Base-by-base conservation (phyloP, 2,888 invertebrate species). In the Erynnis tages region DNA sequence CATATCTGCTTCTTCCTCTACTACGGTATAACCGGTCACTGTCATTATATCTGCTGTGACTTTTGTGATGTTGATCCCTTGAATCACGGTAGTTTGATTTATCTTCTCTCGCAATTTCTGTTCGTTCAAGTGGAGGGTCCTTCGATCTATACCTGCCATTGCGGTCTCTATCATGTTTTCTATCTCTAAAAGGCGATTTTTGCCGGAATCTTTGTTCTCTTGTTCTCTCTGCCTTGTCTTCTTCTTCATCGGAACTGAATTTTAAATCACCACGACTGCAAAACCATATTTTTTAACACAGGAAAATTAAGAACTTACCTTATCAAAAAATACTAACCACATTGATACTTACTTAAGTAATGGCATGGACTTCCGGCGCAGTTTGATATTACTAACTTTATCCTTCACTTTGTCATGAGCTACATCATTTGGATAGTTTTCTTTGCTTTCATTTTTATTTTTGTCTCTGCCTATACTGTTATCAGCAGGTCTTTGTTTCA, bases 331-430 rank as follows among this genome's bases (percentile, higher is more conserved):
- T n/a, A n/a, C n/a, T n/a, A n/a, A 16, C n/a, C 34, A 34, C 13
- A 13, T 30, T 11, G 17, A 19, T 32, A 34, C 44, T 50, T 50
- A 83, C 84, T 71, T 71, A n/a, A 59, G 44, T 54, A 62, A 66
- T 27, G 78, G 73, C 70, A 79, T 73, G 23, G 82, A 83, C 57
- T 82, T 82, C 21, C 81, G 66, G 60, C 82, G 74, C 34, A 67
- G 58, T 19, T 55, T 68, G 49, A 83, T 73, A 53, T 63, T 67
- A 4, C 43, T 54, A 10, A 54, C 14, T 38, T 46, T 49, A 6
- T 13, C 30, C 21, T 38, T 29, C 4, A 13, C n/a, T 4, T 19
- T 21, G 14, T n/a, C 17, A n/a, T 11, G n/a, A 30, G 2, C 6
- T 8, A n/a, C 0, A 8, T 30, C 13, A 21, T 37, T 3, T 11